A percentile compares a stretch with the other conserved stretches of the same genome.
These are phyloP conservation scores for Hypercompe scribonia DNA, from an alignment of 2,888 invertebrate genomes.

Conservation along the genomic window DNA sequence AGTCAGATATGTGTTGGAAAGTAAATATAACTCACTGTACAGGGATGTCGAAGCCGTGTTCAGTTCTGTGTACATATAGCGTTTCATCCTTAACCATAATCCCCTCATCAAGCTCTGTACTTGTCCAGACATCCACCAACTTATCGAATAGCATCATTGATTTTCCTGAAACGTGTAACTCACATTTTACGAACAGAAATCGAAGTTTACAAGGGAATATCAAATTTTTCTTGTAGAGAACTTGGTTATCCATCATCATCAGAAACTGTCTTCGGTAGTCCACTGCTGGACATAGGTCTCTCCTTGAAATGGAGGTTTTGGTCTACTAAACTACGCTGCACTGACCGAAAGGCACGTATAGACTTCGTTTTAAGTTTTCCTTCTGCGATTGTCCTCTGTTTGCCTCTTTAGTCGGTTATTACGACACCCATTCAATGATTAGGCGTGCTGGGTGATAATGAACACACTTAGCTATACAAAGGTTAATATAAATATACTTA, in stretches of 20 bases:
- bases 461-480: too few species aligned
- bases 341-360: too few species aligned
- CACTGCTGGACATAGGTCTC: background rate
- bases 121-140: constrained; percentile 37
- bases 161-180: constrained; percentile 25
- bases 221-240: too few species aligned
- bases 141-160: constrained; percentile 33
- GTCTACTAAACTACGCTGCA: too few species aligned
- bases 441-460: too few species aligned
- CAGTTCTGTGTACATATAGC: constrained; percentile 34
- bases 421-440: too few species aligned
- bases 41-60: constrained; percentile 31
- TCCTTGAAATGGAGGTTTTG: too few species aligned
- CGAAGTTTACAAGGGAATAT: background rate
- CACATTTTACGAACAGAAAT: background rate
- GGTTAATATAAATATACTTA: background rate
- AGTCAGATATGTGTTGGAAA: background rate
- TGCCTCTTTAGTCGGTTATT: too few species aligned
- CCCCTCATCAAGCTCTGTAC: background rate
- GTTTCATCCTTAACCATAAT: constrained; percentile 3
- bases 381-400: too few species aligned
- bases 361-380: too few species aligned
- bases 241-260: too few species aligned
- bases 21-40: constrained; percentile 39
- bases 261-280: background rate